Evolutionary conservation across 2,797 vertebrate genomes (phyloP).

Genomic region (Anguilla marmorata): DNA sequence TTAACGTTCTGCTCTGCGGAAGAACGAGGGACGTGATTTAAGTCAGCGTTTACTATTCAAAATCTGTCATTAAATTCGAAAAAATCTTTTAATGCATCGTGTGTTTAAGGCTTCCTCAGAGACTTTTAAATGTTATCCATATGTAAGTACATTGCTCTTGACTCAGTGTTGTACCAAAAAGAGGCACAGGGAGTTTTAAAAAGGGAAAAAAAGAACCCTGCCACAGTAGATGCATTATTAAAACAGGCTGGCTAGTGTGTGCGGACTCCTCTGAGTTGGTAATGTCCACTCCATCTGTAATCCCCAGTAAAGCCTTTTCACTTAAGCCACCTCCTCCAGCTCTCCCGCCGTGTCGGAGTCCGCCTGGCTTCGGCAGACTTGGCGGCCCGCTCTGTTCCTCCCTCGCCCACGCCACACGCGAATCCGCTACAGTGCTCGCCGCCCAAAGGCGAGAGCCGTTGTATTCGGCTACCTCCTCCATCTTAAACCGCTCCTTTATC

Average conservation of each 20-base stretch:
- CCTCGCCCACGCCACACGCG: neutral
- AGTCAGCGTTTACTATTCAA: neutral
- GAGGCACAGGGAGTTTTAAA: neutral
- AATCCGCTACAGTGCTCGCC: neutral
- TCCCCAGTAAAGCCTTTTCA: conserved; percentile 16
- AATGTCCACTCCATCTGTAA: conserved; percentile 27
- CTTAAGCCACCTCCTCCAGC: conserved; percentile 17
- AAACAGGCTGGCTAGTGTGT: neutral
- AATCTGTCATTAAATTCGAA: neutral
- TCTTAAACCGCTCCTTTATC: neutral
- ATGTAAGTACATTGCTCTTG: neutral
- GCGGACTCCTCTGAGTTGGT: neutral
- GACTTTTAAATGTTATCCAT: neutral
- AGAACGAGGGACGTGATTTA: neutral
- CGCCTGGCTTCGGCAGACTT: neutral
- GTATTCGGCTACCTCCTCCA: neutral
- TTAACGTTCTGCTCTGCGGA: neutral
- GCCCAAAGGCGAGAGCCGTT: neutral
- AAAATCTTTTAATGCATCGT: neutral
- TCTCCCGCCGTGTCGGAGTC: neutral
- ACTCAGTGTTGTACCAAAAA: neutral
- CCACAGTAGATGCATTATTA: neutral
- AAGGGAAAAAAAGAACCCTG: neutral
- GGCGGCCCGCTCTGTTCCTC: neutral
- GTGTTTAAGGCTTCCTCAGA: neutral